Conservation (phyloP, 53 echinoderm and acorn worm species). For the Crossaster papposus region DNA sequence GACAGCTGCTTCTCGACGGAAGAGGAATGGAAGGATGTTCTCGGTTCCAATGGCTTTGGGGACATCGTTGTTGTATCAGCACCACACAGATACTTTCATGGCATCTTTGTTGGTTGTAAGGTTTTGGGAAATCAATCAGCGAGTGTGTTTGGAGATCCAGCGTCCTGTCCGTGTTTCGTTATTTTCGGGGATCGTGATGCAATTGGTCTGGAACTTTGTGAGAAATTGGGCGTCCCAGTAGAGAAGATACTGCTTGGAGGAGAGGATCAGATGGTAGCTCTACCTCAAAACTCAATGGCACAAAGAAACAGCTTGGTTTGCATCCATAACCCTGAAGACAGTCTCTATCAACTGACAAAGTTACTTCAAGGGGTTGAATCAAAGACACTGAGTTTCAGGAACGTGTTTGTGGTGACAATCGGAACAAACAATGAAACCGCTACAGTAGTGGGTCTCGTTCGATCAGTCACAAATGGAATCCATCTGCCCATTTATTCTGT, state of each 20-base stretch:
- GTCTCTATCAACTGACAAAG: neutral
- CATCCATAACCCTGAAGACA: neutral
- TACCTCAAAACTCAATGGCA: neutral
- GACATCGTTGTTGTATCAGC: constrained; percentile 75
- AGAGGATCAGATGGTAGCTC: neutral
- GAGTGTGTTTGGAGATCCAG: neutral
- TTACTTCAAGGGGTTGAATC: constrained; percentile 16
- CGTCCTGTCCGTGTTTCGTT: neutral
- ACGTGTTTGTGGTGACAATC: constrained; percentile 15
- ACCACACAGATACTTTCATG: constrained; percentile 71
- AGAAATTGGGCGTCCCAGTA: neutral
- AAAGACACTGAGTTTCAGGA: neutral
- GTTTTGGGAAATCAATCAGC: neutral
- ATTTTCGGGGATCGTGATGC: neutral
- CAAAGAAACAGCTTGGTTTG: neutral
- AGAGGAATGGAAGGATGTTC: constrained; percentile 52
- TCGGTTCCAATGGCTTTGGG: constrained; percentile 64
- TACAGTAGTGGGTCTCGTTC: constrained; percentile 65
- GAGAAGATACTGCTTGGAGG: neutral
- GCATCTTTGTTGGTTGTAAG: constrained; percentile 77
- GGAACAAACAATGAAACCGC: constrained; percentile 13
- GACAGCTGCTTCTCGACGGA: constrained; percentile 74
- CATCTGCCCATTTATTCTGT: constrained; percentile 68
- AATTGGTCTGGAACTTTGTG: neutral
- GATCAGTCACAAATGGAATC: constrained; percentile 71